Evolutionary conservation across 2,888 invertebrate species (phyloP), one percentile per base, ranked within the genome.

Genomic region (Isotomurus palustris): DNA sequence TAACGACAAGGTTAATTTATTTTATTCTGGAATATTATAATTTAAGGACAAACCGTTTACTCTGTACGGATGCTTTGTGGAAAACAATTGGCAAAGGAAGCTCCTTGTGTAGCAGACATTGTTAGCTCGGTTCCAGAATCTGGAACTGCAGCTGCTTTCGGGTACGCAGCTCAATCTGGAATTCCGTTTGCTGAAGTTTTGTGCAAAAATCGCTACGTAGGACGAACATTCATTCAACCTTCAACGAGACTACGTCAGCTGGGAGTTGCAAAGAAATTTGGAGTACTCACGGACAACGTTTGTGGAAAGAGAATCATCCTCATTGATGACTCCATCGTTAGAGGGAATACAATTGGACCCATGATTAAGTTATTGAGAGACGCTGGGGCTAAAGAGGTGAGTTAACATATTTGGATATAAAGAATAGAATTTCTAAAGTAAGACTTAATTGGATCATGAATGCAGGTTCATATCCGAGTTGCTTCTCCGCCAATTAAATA

Each of bases 71-170:
- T 91, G 81, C 88, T 93, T 75, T 96, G 96, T 78, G 97, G 97
- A 0, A 82, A 86, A 58, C 89, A 93, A 78, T 74, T 99, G 73
- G 96, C 95, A 5, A 81, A 85, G 53, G 97, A 99, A 79, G 86
- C 88, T 0, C 88, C 88, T 0, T 84, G 94, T 2, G 87, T 90
- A 70, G 97, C 94, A 0, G 97, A 97, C 77, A 86, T 99, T 72
- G 94, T 97, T 49, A 91, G 93, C 69, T 94, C 95, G 0, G 95
- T 97, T 40, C 97, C 97, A 0, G 97, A 99, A 78, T 94, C 94
- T 1, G 91, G 91, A 43, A 94, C 94, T 1, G 95, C 97, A 2
- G 95, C 97, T 6, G 96, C 96, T 2, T 89, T 95, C 73, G 97
- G 96, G 0, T 97, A 88, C 77, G 88, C 96, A 0, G 78, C 77